phyloP scores from a whole-genome alignment of 2,888 invertebrate genomes.

The Drosophila macrothrix region DNA sequence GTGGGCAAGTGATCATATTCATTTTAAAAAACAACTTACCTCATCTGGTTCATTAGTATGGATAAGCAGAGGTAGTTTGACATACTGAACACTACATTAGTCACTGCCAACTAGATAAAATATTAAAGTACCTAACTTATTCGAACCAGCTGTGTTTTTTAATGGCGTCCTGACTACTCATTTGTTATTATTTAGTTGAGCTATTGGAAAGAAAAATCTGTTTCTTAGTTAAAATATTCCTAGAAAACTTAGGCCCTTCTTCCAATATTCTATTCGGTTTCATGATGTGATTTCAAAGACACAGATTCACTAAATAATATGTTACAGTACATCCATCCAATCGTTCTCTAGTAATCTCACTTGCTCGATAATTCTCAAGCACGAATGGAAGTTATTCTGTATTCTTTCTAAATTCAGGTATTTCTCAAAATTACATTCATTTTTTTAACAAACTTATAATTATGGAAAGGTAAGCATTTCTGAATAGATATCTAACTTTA shows the following conservation, averaged over 20 bases:
- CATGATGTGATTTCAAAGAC: not conserved
- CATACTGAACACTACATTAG: not conserved
- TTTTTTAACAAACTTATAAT: too few relatives aligned
- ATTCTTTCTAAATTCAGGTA: not conserved
- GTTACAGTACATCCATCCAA: not conserved
- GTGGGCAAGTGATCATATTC: not conserved
- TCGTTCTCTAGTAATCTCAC: not conserved
- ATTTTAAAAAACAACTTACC: not conserved
- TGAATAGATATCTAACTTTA: not conserved
- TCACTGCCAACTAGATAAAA: not conserved
- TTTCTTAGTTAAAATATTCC: not conserved
- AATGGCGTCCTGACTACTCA: not conserved
- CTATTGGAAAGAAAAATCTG: not conserved
- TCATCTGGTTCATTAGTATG: not conserved
- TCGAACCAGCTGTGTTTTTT: not conserved
- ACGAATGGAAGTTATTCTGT: not conserved
- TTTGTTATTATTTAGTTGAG: not conserved
- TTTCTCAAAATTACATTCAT: not conserved
- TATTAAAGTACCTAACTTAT: not conserved
- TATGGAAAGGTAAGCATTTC: not conserved
- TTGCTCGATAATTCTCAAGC: not conserved
- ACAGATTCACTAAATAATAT: not conserved
- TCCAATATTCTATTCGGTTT: not conserved
- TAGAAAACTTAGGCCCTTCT: not conserved
- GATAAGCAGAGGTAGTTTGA: not conserved